Conservation (phyloP, 2,113 vertebrate genomes). For the Gnathonemus echidnorhynchus region DNA sequence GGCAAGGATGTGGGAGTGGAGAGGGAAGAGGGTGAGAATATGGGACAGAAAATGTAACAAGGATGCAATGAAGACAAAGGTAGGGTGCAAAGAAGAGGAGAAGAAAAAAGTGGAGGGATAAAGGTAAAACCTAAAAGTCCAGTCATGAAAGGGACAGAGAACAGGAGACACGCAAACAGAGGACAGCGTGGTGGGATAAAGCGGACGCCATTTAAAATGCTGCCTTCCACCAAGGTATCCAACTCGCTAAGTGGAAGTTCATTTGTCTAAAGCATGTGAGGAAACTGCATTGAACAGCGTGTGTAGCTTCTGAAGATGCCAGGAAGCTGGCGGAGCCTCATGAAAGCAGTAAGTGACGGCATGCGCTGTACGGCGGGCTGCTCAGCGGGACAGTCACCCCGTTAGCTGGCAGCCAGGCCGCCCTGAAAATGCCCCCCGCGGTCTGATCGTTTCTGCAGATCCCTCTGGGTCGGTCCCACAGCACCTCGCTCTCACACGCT, state of each 20-base stretch:
- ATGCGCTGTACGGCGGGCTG: neutral
- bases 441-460: neutral
- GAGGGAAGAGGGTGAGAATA: neutral
- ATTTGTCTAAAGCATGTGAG: neutral
- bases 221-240: neutral
- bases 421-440: neutral
- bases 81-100: neutral
- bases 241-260: neutral
- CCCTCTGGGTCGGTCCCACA: neutral
- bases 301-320: neutral
- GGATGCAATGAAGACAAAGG: neutral
- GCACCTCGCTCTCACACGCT: neutral
- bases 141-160: neutral
- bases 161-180: neutral
- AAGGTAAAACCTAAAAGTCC: neutral
- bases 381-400: neutral
- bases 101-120: neutral
- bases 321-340: neutral
- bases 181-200: neutral
- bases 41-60: neutral
- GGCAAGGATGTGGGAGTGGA: neutral
- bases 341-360: neutral
- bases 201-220: neutral
- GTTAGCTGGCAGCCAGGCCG: neutral
- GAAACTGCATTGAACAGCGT: neutral